Evolutionary conservation across 1,140 invertebrate species (phyloP).

Genomic region (Riptortus pedestris): DNA sequence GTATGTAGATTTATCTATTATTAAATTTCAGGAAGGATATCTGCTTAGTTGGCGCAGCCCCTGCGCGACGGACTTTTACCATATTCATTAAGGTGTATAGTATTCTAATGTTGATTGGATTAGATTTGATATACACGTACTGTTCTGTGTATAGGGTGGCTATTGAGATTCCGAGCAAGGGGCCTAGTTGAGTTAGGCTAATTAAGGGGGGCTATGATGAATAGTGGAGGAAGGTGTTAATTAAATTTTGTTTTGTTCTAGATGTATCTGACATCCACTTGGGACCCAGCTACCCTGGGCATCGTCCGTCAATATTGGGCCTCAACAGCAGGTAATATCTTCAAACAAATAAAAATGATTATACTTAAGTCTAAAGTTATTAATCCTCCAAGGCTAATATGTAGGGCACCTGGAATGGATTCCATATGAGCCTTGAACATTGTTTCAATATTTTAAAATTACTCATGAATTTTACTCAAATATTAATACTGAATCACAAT

Average conservation of each 20-base stretch:
- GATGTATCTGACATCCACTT: not conserved
- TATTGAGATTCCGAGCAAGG: too few relatives aligned
- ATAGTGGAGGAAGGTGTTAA: too few relatives aligned
- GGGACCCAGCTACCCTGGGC: not conserved
- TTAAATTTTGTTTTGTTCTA: not conserved
- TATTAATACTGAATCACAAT: not conserved
- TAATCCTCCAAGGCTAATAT: not conserved
- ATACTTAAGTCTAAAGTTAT: not conserved
- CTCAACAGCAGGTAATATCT: conserved; percentile 17
- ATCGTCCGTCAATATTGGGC: conserved; percentile 17
- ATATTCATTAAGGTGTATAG: too few relatives aligned
- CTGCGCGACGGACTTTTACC: too few relatives aligned
- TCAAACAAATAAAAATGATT: not conserved
- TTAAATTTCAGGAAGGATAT: too few relatives aligned
- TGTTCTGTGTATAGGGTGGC: too few relatives aligned
- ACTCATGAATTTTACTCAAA: not conserved
- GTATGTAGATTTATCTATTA: too few relatives aligned
- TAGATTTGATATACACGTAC: too few relatives aligned
- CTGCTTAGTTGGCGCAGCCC: too few relatives aligned
- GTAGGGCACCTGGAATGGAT: not conserved
- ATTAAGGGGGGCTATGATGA: too few relatives aligned
- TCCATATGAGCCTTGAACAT: not conserved
- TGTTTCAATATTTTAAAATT: not conserved
- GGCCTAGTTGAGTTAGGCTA: too few relatives aligned
- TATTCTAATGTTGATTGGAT: too few relatives aligned